Percentiles rank a stretch among this genome's conserved stretches.
Conservation (phyloP, 2,888 invertebrate species). For the Lasioglossum zephyrum region DNA sequence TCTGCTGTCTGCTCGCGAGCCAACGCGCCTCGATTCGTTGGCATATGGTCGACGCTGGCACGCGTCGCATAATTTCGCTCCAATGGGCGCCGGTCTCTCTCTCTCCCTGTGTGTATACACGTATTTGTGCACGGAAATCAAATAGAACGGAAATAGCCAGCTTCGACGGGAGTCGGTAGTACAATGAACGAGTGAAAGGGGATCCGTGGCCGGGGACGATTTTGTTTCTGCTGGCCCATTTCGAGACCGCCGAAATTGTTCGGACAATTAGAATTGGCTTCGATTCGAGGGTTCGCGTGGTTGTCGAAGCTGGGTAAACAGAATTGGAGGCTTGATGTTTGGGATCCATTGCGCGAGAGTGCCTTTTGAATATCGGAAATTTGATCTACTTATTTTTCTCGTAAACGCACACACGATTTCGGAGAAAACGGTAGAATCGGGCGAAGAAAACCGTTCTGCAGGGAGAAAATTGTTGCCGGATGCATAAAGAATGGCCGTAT, state of each 20-base stretch:
- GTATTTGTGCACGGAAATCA: slow-evolving; percentile 56
- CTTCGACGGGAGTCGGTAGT: slow-evolving; percentile 69
- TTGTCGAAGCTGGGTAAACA: not conserved
- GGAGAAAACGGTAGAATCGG: not conserved
- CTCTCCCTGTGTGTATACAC: no score
- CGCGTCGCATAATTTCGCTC: slow-evolving; percentile 65
- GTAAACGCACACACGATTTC: no score
- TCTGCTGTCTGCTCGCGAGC: not conserved
- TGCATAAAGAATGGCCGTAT: not conserved
- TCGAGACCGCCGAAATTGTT: not conserved
- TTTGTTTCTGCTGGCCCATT: not conserved
- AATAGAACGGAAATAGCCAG: slow-evolving; percentile 63
- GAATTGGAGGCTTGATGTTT: not conserved
- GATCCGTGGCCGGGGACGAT: slow-evolving; percentile 22
- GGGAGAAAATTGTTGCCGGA: not conserved
- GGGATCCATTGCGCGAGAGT: no score
- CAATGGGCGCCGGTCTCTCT: slow-evolving; percentile 30
- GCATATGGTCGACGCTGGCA: slow-evolving; percentile 64
- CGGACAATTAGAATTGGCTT: not conserved
- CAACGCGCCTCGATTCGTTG: slow-evolving; percentile 32
- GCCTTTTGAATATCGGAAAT: no score
- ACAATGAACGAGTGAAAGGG: slow-evolving; percentile 67
- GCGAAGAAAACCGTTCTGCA: not conserved
- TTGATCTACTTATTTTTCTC: no score
- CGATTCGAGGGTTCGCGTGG: not conserved